Evolutionary conservation across 2,113 vertebrate species (phyloP), one percentile per base, ranked within the genome.

Genomic region (Danio rerio): DNA sequence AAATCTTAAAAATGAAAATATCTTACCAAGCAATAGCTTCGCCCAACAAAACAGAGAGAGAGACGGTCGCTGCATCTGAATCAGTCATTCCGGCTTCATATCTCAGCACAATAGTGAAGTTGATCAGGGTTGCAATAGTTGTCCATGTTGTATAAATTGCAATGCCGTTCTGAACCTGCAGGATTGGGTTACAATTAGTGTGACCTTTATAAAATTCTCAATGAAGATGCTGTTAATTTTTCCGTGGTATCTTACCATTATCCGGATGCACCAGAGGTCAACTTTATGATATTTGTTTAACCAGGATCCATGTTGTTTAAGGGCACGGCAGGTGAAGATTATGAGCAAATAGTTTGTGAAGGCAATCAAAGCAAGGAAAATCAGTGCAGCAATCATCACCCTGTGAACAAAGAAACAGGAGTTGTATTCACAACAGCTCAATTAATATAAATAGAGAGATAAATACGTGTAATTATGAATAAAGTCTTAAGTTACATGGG

Each of bases 131-230:
- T 12, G 95, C 95, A 0, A 96, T 91, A 65, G 91, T 93, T 20
- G 92, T 95, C 95, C 95, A 97, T 0, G 94, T 93, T 16, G 92
- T 61, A 7, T 95, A 96, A 9, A 93, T 81, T 0, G 88, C 93
- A 56, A 96, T 80, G 11, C 94, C 94, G 0, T 96, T 97, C 88
- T 96, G 95, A 31, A 96, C 91, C 95, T 96, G 88, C 7, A 78
- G 18, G 2, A 52, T 62, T 7, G 0, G 12, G 20, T 71, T 31
- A 71, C 13, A 71, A 52, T 11, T 6, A 31, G 18, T 47, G 6
- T 71, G n/a, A 59, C 31, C 0, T 21, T 47, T 2, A 31, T 40
- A n/a, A 56, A 10, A 31, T 7, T 8, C 5, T 43, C 4, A 11
- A 3, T 9, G 5, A 11, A 45, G 66, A 40, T 40, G 20, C 12